Base-by-base conservation (phyloP, 2,797 vertebrate genomes). In the Yasuhikotakia modesta region DNA sequence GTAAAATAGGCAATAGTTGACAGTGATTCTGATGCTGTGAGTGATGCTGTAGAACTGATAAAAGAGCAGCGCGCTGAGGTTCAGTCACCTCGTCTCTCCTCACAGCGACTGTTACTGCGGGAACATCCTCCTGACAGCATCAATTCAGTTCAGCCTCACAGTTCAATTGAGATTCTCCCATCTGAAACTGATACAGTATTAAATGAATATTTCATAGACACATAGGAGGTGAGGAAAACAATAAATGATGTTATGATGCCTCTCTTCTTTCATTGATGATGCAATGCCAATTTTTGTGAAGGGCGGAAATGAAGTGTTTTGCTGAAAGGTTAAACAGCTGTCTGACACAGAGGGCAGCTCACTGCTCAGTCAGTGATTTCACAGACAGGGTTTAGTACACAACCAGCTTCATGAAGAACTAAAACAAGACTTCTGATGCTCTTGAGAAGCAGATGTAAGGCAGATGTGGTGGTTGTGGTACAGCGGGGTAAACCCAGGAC, bases 111-210 rank as follows among this genome's bases (percentile, higher is more conserved):
- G 22, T 55, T 30, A 70, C 67, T 27, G 13, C 24, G 27, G 67
- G 46, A 73, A 61, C 71, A 73, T 52, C 45, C 71, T 30, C 60
- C 30, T 73, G 60, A 73, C 70, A 61, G 57, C 43, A 73, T 73
- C 71, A 63, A 52, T 63, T 39, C 32, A 35, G 32, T 35, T 27
- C 16, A 19, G 32, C 32, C 32, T 35, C 32, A 35, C 32, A 35
- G 32, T 45, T 50, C 71, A 64, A 22, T 30, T 19, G 0, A 27
- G 61, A 65, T 65, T 39, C 43, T 39, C 61, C 32, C 61, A 24
- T 4, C 46, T 53, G 30, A n/a, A 53, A 22, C 58, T 52, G 71
- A 73, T 30, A 52, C 71, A 1, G n/a, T 52, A 63, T 27, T 30
- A 46, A 22, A 71, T 78, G 27, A 70, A 70, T 63, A 69, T 78